A percentile compares a stretch with the other conserved stretches of the same genome.
Evolutionary conservation across 2,113 vertebrate genomes (phyloP).

Genomic region (Daphoenositta chrysoptera): DNA sequence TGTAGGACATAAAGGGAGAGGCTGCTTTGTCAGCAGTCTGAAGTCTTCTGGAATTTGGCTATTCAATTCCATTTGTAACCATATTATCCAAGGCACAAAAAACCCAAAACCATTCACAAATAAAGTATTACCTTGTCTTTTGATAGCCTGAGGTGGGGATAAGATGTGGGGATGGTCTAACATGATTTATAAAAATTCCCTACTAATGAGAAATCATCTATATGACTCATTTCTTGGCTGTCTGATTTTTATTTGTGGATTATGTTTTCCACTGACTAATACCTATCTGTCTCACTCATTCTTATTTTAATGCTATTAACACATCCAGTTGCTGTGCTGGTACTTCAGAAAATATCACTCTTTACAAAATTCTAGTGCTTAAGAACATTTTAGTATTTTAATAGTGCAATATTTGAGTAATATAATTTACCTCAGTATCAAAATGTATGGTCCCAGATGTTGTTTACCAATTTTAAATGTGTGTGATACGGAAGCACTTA

Average conservation of each 20-base stretch:
- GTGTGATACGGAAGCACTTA: background rate
- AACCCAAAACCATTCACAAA: background rate
- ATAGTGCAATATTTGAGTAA: background rate
- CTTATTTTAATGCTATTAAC: conserved; percentile 36
- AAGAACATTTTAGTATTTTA: conserved; percentile 4
- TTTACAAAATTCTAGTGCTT: background rate
- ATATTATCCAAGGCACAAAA: background rate
- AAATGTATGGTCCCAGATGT: background rate
- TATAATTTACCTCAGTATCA: background rate
- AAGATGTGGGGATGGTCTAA: background rate
- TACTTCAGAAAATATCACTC: conserved; percentile 9
- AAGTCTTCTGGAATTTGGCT: background rate
- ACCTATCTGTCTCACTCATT: conserved; percentile 43
- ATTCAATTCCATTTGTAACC: background rate
- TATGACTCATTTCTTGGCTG: conserved; percentile 37
- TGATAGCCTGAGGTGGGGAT: background rate
- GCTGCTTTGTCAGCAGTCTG: background rate
- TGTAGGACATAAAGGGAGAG: background rate
- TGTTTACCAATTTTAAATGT: background rate
- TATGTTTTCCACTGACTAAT: conserved; percentile 49
- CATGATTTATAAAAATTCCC: conserved; percentile 2
- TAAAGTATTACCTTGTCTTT: background rate
- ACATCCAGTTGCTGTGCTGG: conserved; percentile 3
- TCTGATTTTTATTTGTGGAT: conserved; percentile 56
- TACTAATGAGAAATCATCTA: conserved; percentile 52